These are phyloP conservation scores for Drosophila bunnanda DNA, from an alignment of 2,888 invertebrate species.

Conservation along the genomic window DNA sequence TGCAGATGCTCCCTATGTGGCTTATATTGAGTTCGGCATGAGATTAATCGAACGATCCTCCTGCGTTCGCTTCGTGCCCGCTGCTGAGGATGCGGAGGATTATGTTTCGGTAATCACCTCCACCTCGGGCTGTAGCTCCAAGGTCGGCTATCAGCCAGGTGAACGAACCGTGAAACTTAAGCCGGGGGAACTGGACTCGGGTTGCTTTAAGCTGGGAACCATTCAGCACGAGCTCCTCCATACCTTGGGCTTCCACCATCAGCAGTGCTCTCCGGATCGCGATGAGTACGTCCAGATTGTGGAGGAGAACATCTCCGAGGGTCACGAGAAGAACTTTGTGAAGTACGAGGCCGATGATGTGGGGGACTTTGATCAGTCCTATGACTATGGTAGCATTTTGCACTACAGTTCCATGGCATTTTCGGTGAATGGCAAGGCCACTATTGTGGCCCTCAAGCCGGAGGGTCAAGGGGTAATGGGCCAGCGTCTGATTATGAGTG, in stretches of 20 bases:
- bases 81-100: conserved; percentile 80
- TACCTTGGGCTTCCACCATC: conserved; percentile 91
- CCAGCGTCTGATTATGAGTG: conserved; percentile 58
- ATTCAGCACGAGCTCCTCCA: conserved; percentile 92
- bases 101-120: conserved; percentile 61
- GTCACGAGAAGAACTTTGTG: conserved; percentile 88
- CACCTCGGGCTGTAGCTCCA: conserved; percentile 90
- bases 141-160: conserved; percentile 87
- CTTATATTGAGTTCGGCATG: conserved; percentile 88
- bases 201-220: conserved; percentile 85
- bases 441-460: conserved; percentile 86
- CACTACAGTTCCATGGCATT: conserved; percentile 91
- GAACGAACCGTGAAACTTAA: conserved; percentile 71
- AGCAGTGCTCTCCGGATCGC: conserved; percentile 90
- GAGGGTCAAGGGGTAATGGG: conserved; percentile 59
- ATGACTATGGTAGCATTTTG: conserved; percentile 92
- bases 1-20: conserved; percentile 85
- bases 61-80: conserved; percentile 89
- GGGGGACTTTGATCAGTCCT: conserved; percentile 87
- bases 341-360: conserved; percentile 86
- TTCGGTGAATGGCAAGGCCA: conserved; percentile 88
- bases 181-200: conserved; percentile 56
- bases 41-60: conserved; percentile 89
- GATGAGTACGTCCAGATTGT: conserved; percentile 88
- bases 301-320: conserved; percentile 84